Base-by-base conservation (phyloP, 2,797 vertebrate genomes). In the Salmo trutta region DNA sequence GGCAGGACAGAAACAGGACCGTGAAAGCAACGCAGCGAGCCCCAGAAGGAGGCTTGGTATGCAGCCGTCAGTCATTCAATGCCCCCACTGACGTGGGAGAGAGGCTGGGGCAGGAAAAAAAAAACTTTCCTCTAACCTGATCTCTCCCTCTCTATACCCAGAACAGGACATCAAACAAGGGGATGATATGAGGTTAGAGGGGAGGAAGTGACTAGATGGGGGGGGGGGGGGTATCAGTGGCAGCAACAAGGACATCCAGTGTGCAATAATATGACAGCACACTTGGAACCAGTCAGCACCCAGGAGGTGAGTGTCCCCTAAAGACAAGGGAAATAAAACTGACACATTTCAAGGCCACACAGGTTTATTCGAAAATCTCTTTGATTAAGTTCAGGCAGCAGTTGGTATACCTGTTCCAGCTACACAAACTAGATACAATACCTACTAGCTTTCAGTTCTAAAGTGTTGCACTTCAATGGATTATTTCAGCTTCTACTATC, bases 21-120 rank as follows among this genome's bases (percentile, higher is more conserved):
- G 87, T 82, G 91, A 85, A 90, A 84, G 64, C 88, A 83, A 79
- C 52, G 64, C 88, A 83, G 79, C 52, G 83, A 89, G 88, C 87
- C 86, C 89, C 88, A 93, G 91, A 88, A 92, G 90, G 88, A 92
- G 91, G 90, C 85, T 89, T 79, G 93, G 92, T 94, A 94, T 94
- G 93, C 91, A 91, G 88, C 90, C 83, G 90, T 94, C 93, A 94
- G 92, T 90, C 91, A 88, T 90, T 92, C 84, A 88, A 81, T 88
- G 88, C 79, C 88, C 89, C 79, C 67, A 78, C 84, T 92, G 93
- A 92, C 91, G 87, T 88, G 87, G 81, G 86, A 84, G 75, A 81
- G 82, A 65, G 82, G 85, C 76, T 78, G 80, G 81, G 83, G 82
- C 86, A 86, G 88, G 73, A 85, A 89, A 87, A 86, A 90, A 87